A percentile compares a stretch with the other conserved stretches of the same genome.
Conservation (phyloP, 2,113 vertebrate genomes). For the Oryzias celebensis region DNA sequence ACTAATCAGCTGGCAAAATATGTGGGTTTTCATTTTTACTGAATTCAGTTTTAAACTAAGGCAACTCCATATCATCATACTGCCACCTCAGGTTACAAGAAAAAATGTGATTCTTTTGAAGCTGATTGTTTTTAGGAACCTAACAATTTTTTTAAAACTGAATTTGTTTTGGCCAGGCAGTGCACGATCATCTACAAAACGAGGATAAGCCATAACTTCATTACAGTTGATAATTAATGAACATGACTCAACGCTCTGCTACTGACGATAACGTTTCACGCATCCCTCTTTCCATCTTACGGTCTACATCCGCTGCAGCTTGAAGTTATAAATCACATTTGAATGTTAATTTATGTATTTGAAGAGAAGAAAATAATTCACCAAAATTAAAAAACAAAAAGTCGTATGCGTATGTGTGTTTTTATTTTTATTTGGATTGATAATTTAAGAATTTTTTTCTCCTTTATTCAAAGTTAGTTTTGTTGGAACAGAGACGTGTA, state of each 20-base stretch:
- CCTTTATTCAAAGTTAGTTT: conserved; percentile 6
- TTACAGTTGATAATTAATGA: too few species aligned
- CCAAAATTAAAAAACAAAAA: conserved; percentile 16
- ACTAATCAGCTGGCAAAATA: too few species aligned
- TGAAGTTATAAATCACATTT: conserved; percentile 71
- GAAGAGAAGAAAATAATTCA: conserved; percentile 47
- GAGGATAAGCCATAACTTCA: too few species aligned
- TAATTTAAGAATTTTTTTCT: conserved; percentile 46
- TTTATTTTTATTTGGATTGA: conserved; percentile 26
- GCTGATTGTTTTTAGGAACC: too few species aligned
- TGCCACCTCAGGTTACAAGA: neutral
- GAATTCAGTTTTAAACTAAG: too few species aligned
- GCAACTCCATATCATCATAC: too few species aligned
- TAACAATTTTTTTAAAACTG: too few species aligned
- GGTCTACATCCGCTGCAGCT: conserved; percentile 61
- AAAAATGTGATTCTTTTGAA: neutral
- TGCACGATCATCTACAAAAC: too few species aligned
- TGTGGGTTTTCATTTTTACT: too few species aligned
- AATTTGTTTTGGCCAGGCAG: too few species aligned
- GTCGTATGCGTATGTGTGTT: conserved; percentile 1
- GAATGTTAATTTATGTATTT: conserved; percentile 77
- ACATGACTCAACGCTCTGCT: conserved; percentile 7
- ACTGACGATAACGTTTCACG: conserved; percentile 41
- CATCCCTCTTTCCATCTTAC: conserved; percentile 27
- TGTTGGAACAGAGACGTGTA: neutral